phyloP scores from a whole-genome alignment of 2,113 vertebrate genomes.

The Lonchura striata region DNA sequence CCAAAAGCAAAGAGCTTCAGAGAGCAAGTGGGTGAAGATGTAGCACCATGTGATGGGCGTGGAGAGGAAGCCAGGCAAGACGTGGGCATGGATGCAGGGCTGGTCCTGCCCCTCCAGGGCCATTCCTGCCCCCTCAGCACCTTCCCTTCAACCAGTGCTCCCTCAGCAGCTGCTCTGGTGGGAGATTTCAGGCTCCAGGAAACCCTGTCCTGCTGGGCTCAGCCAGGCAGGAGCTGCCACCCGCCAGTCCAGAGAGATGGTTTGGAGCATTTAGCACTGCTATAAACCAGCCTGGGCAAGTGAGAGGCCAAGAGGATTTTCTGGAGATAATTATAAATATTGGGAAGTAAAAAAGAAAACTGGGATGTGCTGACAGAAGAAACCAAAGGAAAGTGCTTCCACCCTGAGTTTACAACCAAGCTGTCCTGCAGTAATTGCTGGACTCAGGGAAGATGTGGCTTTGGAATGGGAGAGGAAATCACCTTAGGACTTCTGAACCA shows the following conservation, averaged over 20 bases:
- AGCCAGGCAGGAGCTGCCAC: not conserved
- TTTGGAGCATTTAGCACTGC: not conserved
- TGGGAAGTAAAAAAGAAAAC: not conserved
- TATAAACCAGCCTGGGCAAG: not conserved
- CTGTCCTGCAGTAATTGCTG: not conserved
- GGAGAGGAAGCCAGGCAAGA: not conserved
- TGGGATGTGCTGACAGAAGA: not conserved
- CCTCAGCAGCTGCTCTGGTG: not conserved
- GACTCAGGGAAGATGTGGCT: not conserved
- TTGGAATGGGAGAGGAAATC: not conserved
- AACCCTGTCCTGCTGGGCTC: not conserved
- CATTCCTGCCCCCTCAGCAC: not conserved
- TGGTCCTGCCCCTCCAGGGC: not conserved
- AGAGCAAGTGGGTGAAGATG: rapidly evolving
- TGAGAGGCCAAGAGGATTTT: not conserved
- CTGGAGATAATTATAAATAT: not conserved
- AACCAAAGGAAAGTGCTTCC: not conserved
- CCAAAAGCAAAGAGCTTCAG: not conserved
- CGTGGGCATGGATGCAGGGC: rapidly evolving
- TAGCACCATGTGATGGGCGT: rapidly evolving
- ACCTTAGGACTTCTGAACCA: not conserved
- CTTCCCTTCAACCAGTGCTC: not conserved
- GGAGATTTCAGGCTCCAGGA: rapidly evolving
- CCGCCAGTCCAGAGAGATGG: rapidly evolving
- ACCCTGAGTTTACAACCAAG: not conserved